Base-by-base conservation (phyloP, 2,113 vertebrate species). In the Heliornis fulica region DNA sequence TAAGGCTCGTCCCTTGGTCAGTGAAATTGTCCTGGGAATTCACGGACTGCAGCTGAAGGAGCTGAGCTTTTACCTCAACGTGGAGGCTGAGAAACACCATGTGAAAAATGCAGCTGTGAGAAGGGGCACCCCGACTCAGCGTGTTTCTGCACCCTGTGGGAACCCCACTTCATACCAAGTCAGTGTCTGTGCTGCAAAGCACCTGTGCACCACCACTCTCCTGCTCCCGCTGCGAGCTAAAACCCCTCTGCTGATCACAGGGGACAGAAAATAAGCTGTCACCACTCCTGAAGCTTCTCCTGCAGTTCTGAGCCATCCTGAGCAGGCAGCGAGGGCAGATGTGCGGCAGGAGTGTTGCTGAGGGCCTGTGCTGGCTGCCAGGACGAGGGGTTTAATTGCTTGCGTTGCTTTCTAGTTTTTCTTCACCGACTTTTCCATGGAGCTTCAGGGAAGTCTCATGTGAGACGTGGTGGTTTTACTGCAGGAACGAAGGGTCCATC, bases 361-460 rank as follows among this genome's bases (percentile, higher is more conserved):
- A 10, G 26, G 46, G 34, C 14, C 63, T 20, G 56, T 56, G 66
- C 60, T 23, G 31, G 46, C 38, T 36, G 59, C 19, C 21, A 8
- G 34, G 40, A n/a, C 1, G 1, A 65, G 5, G 1, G 1, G 1
- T 0, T 29, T 7, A 54, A 28, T 20, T 21, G 22, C 53, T 64
- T 51, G 7, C 46, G 34, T 15, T 50, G 59, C 40, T 60, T 79
- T 76, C 40, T 38, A 0, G n/a, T 25, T 36, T 38, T 48, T 53
- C 54, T 48, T 60, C 48, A 10, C 4, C 2, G 21, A 9, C 61
- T 51, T 71, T 50, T 26, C 61, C 38, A 5, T 0, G 9, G 6
- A 28, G 79, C 26, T 80, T 31, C 79, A 60, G 53, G 66, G 43
- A 3, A 46, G 43, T 8, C 54, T 76, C 1, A 0, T 6, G 36